Evolutionary conservation across 1,140 invertebrate genomes (phyloP), one percentile per base, ranked within the genome.

Genomic region (Formica selysi): DNA sequence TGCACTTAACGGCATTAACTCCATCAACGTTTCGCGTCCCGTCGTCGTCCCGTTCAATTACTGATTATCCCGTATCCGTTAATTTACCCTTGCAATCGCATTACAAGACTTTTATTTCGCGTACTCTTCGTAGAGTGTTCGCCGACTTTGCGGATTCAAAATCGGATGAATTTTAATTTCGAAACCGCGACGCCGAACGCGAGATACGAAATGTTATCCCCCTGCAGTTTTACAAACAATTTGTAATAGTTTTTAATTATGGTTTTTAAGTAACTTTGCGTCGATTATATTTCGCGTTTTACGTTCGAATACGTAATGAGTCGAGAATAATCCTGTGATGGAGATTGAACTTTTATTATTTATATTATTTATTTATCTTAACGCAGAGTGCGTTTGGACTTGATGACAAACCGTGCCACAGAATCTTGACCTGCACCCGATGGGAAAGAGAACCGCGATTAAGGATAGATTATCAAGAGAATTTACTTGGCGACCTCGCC

Each of bases 401-500:
- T 6, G 67, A 44, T 8, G 29, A 74, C n/a, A 61, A 81, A 61
- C 13, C 38, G 10, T n/a, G 22, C 13, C 11, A 11, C 54, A 22
- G 26, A 73, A 83, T 61, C 38, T 13, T 32, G 36, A 51, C 7
- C 11, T 80, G 64, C 19, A 59, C 19, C 32, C 16, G 16, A 38
- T 57, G 44, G 64, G 22, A 85, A 76, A 41, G 61, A 67, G 57
- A 19, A 67, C 10, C 19, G 85, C 86, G 83, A 93, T 94, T 94
- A 94, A 94, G 91, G 91, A 92, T 89, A 87, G 89, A 93, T 88
- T 92, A 93, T 94, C 90, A 90, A 92, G 92, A 87, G 85, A 92
- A 91, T 93, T 93, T 91, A 92, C 87, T 86, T 90, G 89, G 71
- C 81, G 61, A 79, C 32, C 71, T 76, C 48, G 67, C 44, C 19